Percentiles rank a stretch among this genome's conserved stretches.
These are phyloP conservation scores for Diadophis punctatus DNA, from an alignment of 2,113 vertebrate species.

Conservation along the genomic window DNA sequence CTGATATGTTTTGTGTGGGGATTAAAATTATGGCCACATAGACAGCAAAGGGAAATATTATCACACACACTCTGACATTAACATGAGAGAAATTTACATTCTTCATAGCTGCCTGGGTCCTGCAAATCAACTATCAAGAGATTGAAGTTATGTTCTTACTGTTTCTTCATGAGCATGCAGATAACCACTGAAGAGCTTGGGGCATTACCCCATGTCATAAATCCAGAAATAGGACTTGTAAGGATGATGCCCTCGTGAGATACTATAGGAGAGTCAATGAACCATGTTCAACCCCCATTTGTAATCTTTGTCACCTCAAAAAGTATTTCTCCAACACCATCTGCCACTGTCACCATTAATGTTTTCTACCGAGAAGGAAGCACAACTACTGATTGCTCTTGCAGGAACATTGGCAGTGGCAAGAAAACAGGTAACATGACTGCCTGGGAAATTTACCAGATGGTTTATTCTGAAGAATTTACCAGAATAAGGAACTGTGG, in stretches of 20 bases:
- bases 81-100: background rate
- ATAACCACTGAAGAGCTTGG: background rate
- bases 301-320: background rate
- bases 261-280: background rate
- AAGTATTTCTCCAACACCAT: background rate
- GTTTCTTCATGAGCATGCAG: background rate
- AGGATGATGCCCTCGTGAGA: background rate
- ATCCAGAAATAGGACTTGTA: background rate
- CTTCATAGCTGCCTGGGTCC: background rate
- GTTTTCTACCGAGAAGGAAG: background rate
- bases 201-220: background rate
- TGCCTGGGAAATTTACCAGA: background rate
- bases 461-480: background rate
- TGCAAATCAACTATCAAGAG: background rate
- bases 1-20: background rate
- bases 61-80: background rate
- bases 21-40: background rate
- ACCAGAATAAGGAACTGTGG: background rate
- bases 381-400: background rate
- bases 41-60: background rate
- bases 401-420: background rate
- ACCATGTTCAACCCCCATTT: background rate
- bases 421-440: background rate
- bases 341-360: background rate
- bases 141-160: background rate